phyloP scores from a whole-genome alignment of 2,888 invertebrate genomes.

The Zootermopsis nevadensis region DNA sequence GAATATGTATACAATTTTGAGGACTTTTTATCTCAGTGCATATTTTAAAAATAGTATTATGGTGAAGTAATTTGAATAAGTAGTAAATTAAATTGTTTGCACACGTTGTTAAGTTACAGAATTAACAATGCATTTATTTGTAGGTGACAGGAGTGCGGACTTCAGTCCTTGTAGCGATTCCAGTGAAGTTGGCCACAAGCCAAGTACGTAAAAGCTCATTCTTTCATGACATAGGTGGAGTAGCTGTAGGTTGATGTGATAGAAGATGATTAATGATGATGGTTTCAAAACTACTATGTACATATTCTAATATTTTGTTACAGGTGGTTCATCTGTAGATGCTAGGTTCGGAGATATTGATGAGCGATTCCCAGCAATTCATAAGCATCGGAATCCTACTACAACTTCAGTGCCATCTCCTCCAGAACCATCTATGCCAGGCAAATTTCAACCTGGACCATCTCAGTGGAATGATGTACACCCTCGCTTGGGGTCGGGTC shows the following conservation, averaged over 20 bases:
- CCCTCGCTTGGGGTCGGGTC: background rate
- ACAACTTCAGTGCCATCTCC: slow-evolving; percentile 23
- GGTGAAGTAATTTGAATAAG: no score
- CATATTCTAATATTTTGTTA: background rate
- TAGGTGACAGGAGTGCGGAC: background rate
- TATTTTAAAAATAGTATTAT: no score
- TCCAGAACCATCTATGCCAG: slow-evolving; percentile 6
- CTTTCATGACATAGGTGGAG: background rate
- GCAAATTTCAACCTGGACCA: slow-evolving; percentile 19
- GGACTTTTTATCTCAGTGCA: no score
- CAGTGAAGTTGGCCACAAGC: slow-evolving; percentile 1
- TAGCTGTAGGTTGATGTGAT: background rate
- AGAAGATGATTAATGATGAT: background rate
- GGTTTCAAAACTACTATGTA: background rate
- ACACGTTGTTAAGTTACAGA: no score
- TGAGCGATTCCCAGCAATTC: slow-evolving; percentile 63
- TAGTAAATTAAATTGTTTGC: no score
- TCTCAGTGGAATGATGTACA: slow-evolving; percentile 44
- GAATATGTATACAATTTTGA: no score
- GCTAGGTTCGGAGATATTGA: slow-evolving; percentile 66
- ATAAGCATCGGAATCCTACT: slow-evolving; percentile 26
- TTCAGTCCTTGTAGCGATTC: slow-evolving; percentile 10
- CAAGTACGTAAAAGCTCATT: background rate
- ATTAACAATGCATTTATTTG: background rate
- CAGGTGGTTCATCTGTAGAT: slow-evolving; percentile 12